phyloP scores from a whole-genome alignment of 2,113 vertebrate species.

The Tyrannus savana region DNA sequence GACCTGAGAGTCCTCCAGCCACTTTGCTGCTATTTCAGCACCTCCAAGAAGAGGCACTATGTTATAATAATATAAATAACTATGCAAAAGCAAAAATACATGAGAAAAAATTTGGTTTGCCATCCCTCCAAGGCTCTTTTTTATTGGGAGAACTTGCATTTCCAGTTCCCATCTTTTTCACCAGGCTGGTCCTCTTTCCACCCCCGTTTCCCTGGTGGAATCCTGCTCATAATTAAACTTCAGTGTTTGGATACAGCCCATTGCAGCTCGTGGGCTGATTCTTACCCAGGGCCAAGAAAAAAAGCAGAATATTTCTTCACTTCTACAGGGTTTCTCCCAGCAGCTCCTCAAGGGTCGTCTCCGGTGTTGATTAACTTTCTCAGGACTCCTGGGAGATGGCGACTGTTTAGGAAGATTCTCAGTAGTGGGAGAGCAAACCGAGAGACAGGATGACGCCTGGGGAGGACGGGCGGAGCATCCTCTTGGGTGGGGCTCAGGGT shows the following conservation, averaged over 20 bases:
- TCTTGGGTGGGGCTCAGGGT: rapidly evolving
- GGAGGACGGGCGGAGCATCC: not conserved
- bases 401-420: not conserved
- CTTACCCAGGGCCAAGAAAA: not conserved
- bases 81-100: not conserved
- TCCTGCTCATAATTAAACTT: not conserved
- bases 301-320: not conserved
- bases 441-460: not conserved
- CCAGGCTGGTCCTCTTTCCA: not conserved
- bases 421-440: too few species aligned
- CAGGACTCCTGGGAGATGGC: not conserved
- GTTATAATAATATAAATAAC: not conserved
- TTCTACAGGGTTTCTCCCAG: not conserved
- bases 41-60: not conserved
- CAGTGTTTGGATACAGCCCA: not conserved
- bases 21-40: not conserved
- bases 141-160: not conserved
- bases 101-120: not conserved
- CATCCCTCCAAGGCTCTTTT: not conserved
- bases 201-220: not conserved
- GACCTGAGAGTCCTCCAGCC: not conserved
- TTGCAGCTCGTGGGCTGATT: not conserved
- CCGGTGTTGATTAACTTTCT: not conserved
- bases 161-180: not conserved
- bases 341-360: not conserved